Evolutionary conservation across 2,797 vertebrate species (phyloP).

Genomic region (Rachycentron canadum): DNA sequence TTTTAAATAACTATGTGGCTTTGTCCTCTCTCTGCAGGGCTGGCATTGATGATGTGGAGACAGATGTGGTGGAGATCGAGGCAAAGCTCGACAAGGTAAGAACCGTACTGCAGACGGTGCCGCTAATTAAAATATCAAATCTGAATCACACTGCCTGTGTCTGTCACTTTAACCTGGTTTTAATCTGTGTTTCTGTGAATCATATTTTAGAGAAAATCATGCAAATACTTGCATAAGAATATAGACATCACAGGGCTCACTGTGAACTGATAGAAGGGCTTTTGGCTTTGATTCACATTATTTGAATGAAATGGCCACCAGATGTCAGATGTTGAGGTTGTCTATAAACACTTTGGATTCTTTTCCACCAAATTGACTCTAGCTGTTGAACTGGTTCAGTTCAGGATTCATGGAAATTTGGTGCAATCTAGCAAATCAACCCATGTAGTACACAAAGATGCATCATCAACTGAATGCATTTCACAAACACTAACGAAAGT

Average conservation of each 20-base stretch:
- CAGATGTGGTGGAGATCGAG: conserved; percentile 97
- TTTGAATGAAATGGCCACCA: conserved; percentile 15
- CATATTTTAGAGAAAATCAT: not conserved
- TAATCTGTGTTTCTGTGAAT: not conserved
- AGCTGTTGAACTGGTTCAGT: too few relatives aligned
- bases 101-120: not conserved
- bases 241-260: not conserved
- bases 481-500: too few relatives aligned
- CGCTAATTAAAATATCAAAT: conserved; percentile 14
- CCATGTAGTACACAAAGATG: too few relatives aligned
- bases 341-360: not conserved
- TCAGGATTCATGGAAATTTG: too few relatives aligned
- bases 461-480: too few relatives aligned
- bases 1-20: conserved; percentile 48
- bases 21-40: conserved; percentile 87
- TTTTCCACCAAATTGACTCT: too few relatives aligned
- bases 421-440: too few relatives aligned
- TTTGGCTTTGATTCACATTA: conserved; percentile 10
- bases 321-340: not conserved
- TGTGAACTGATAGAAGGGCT: not conserved
- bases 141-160: not conserved
- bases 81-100: conserved; percentile 96
- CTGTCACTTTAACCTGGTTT: not conserved
- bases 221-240: not conserved
- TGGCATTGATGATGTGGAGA: conserved; percentile 96